phyloP scores from a whole-genome alignment of 1,140 invertebrate genomes.

The Glossosoma conforme region DNA sequence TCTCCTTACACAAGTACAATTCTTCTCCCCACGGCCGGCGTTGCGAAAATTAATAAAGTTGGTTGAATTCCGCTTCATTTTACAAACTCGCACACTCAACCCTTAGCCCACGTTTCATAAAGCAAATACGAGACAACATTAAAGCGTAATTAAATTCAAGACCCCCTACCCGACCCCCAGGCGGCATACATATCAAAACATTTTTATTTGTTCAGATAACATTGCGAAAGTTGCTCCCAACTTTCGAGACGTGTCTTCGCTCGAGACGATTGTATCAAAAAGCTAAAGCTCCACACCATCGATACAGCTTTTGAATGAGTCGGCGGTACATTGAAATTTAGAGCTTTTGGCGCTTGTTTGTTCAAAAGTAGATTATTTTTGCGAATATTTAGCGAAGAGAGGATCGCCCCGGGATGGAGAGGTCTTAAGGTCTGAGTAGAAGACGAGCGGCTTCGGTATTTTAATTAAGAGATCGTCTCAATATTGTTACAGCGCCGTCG shows the following conservation, averaged over 20 bases:
- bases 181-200: constrained; percentile 11
- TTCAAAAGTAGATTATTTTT: constrained; percentile 11
- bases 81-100: no score
- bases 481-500: constrained; percentile 31
- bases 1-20: no score
- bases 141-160: constrained; percentile 18
- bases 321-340: not conserved
- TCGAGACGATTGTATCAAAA: not conserved
- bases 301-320: not conserved
- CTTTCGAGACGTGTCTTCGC: not conserved
- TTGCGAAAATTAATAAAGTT: no score
- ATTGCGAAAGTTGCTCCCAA: constrained; percentile 4
- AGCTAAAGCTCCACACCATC: not conserved
- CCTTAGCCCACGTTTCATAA: no score
- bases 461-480: constrained; percentile 32
- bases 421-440: not conserved
- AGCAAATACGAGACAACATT: no score
- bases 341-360: not conserved
- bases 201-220: constrained; percentile 18
- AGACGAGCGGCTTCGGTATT: constrained; percentile 20
- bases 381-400: constrained; percentile 1
- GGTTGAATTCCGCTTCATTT: no score
- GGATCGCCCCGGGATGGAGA: not conserved
- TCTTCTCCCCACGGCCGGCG: no score
- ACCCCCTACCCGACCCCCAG: no score